These are phyloP conservation scores for Orius insidiosus DNA, from an alignment of 1,140 invertebrate species.

Conservation along the genomic window DNA sequence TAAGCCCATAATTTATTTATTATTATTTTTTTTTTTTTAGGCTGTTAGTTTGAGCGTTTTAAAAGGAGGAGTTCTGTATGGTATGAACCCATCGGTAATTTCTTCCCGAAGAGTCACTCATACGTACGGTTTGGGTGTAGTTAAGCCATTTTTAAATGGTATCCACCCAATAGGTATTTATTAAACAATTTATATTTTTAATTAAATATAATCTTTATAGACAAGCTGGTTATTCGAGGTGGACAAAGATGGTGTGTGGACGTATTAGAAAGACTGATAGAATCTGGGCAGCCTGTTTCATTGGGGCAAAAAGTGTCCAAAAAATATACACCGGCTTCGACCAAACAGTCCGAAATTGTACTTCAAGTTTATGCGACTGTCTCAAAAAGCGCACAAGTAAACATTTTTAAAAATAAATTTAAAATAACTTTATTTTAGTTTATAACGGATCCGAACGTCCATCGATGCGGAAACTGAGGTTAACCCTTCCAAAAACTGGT, in stretches of 20 bases:
- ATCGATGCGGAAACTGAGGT: conserved; percentile 31
- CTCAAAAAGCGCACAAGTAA: conserved; percentile 24
- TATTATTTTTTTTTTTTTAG: conserved; percentile 24
- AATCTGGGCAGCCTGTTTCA: conserved; percentile 31
- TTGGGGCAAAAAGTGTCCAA: conserved; percentile 33
- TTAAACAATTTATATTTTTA: no score
- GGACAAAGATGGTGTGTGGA: conserved; percentile 38
- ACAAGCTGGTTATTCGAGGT: conserved; percentile 32
- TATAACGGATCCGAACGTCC: conserved; percentile 35
- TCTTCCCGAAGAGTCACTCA: conserved; percentile 31
- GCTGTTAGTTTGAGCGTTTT: conserved; percentile 29
- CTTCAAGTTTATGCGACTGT: conserved; percentile 35
- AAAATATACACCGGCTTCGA: conserved; percentile 36
- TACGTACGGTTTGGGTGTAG: conserved; percentile 42
- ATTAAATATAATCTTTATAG: conserved; percentile 12
- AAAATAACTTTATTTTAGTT: conserved; percentile 23
- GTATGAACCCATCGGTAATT: conserved; percentile 35
- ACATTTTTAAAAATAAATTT: not conserved
- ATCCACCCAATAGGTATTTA: conserved; percentile 32
- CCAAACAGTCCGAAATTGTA: conserved; percentile 31
- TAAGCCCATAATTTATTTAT: no score
- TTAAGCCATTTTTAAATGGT: conserved; percentile 33
- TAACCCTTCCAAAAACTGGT: conserved; percentile 27
- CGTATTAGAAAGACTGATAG: conserved; percentile 38
- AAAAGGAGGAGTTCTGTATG: conserved; percentile 37